Conservation (phyloP, 2,797 vertebrate genomes). For the Cryptoblepharus egeriae region DNA sequence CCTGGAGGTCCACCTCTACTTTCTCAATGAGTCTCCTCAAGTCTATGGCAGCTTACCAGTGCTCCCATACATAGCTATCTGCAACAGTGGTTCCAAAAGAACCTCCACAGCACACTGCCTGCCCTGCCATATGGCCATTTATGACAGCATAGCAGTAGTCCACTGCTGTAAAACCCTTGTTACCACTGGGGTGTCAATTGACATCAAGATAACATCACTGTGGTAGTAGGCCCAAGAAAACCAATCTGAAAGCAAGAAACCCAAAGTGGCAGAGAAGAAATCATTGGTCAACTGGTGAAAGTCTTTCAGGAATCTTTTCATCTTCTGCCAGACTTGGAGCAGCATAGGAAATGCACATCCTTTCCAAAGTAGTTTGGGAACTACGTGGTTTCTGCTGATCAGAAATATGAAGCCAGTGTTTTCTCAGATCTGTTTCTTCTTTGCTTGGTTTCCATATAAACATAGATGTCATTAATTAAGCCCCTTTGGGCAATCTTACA, state of each 20-base stretch:
- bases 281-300: neutral
- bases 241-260: neutral
- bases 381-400: neutral
- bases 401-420: rapidly evolving
- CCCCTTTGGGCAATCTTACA: neutral
- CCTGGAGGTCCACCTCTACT: no score
- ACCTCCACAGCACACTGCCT: no score
- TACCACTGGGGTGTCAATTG: neutral
- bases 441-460: neutral
- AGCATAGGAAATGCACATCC: neutral
- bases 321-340: neutral
- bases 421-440: constrained; percentile 7
- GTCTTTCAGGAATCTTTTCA: neutral
- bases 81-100: no score
- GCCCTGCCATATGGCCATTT: no score
- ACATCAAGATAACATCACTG: neutral
- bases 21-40: no score
- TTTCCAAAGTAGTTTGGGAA: neutral
- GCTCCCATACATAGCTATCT: no score
- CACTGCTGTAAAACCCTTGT: no score
- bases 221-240: neutral
- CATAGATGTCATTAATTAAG: neutral
- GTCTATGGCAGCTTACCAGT: no score
- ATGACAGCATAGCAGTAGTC: no score
- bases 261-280: neutral